Percentiles rank a stretch among this genome's conserved stretches.
Conservation (phyloP, 2,888 invertebrate species). For the Andrena haemorrhoa region DNA sequence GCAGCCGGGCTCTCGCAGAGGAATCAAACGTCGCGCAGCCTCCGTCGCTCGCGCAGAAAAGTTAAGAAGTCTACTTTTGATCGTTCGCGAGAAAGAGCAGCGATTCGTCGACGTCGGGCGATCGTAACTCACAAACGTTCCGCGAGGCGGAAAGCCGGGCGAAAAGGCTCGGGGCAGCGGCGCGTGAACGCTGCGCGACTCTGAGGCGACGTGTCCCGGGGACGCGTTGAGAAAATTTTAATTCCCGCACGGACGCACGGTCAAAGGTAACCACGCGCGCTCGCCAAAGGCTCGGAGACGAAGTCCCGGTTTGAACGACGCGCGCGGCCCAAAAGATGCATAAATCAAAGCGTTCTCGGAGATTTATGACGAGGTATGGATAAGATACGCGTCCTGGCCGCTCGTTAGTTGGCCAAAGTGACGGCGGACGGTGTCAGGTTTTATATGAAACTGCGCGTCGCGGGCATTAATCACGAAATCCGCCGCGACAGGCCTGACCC, state of each 20-base stretch:
- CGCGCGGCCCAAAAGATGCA: conserved; percentile 51
- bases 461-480: conserved; percentile 70
- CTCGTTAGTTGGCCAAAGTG: conserved; percentile 72
- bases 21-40: too few relatives aligned
- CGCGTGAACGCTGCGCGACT: background rate
- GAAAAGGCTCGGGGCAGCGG: conserved; percentile 20
- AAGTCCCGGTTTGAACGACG: conserved; percentile 15
- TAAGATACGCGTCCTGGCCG: conserved; percentile 65
- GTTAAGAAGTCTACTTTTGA: conserved; percentile 9
- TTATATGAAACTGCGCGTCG: conserved; percentile 71
- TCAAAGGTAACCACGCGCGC: conserved; percentile 41
- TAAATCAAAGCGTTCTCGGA: conserved; percentile 67
- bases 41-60: too few relatives aligned
- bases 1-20: too few relatives aligned
- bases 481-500: conserved; percentile 24
- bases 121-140: conserved; percentile 41
- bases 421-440: conserved; percentile 68
- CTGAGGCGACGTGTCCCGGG: conserved; percentile 3
- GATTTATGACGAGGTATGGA: conserved; percentile 72
- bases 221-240: conserved; percentile 29
- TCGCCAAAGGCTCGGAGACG: conserved; percentile 22
- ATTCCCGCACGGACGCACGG: conserved; percentile 38
- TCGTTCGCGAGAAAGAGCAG: conserved; percentile 25
- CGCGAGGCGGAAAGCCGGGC: conserved; percentile 21
- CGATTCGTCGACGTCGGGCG: conserved; percentile 55